Conservation (phyloP, 30 jellyfish, hydroid and myxozoan species). For the Mastigias papua region DNA sequence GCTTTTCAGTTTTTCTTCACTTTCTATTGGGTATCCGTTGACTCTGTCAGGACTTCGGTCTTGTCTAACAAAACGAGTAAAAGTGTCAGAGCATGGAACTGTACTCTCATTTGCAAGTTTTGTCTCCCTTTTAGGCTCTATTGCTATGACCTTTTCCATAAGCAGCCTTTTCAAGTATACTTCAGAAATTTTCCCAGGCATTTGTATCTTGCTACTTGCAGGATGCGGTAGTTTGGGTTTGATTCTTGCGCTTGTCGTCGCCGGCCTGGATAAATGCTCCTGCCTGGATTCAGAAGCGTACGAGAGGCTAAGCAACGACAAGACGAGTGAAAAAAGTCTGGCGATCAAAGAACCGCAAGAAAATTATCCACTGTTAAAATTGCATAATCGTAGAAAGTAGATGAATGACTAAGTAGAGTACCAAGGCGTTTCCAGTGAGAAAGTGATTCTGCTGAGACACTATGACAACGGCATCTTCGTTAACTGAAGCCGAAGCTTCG, state of each 20-base stretch:
- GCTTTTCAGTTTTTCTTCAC: background rate
- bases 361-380: background rate
- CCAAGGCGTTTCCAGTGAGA: background rate
- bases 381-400: background rate
- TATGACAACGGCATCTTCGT: too few relatives aligned
- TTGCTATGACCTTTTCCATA: slow-evolving; percentile 1
- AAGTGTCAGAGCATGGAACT: slow-evolving; percentile 14
- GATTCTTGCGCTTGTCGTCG: background rate
- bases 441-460: too few relatives aligned
- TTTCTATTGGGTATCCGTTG: slow-evolving; percentile 25
- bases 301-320: background rate
- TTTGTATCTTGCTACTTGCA: slow-evolving; percentile 4
- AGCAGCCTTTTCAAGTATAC: background rate
- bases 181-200: background rate
- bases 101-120: slow-evolving; percentile 10
- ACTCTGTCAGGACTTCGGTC: slow-evolving; percentile 29
- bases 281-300: background rate
- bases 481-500: too few relatives aligned
- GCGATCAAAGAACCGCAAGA: background rate
- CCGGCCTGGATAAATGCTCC: background rate
- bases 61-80: slow-evolving; percentile 5
- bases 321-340: background rate
- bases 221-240: background rate
- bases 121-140: background rate
- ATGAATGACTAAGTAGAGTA: background rate